Base-by-base conservation (phyloP, 2,113 vertebrate species). In the Caranx melampygus region DNA sequence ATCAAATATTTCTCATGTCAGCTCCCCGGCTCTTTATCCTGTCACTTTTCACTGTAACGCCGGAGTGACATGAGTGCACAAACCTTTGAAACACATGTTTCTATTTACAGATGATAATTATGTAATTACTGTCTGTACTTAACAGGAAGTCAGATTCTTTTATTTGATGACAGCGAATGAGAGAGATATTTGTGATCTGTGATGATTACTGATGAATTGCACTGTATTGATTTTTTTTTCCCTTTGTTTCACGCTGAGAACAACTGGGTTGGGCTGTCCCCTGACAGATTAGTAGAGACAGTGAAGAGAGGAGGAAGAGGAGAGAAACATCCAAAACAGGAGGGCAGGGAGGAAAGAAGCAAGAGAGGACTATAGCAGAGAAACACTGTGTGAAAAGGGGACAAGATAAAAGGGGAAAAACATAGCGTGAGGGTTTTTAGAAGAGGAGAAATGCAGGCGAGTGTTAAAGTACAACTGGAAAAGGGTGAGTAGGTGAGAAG, bases 241-340 rank as follows among this genome's bases (percentile, higher is more conserved):
- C 26, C 11, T 35, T 62, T 74, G 47, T 78, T 78, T 78, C 73
- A 62, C 49, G 72, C 68, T 66, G 78, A 81, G 47, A 40, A 79
- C 60, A 78, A n/a, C 37, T 64, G 80, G 57, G 72, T 79, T 54
- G 59, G 64, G 33, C 44, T 47, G 47, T 87, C 54, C 62, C 20
- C 31, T 69, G 73, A 87, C 45, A 66, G 66, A 92, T 90, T 71
- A 74, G 63, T 64, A 33, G 59, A 89, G 82, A 83, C 75, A 69
- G 51, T 18, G 34, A 26, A 62, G 84, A 52, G 37, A 52, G 54
- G 44, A 78, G 51, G 40, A 75, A 47, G 37, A 75, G 1, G 65
- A 60, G 26, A 82, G 20, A 57, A 80, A 67, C 47, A 69, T 70
- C 35, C 34, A 54, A 49, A 76, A 58, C 71, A 51, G 14, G 16